phyloP scores from a whole-genome alignment of 2,113 vertebrate species.

The Aythya baeri region DNA sequence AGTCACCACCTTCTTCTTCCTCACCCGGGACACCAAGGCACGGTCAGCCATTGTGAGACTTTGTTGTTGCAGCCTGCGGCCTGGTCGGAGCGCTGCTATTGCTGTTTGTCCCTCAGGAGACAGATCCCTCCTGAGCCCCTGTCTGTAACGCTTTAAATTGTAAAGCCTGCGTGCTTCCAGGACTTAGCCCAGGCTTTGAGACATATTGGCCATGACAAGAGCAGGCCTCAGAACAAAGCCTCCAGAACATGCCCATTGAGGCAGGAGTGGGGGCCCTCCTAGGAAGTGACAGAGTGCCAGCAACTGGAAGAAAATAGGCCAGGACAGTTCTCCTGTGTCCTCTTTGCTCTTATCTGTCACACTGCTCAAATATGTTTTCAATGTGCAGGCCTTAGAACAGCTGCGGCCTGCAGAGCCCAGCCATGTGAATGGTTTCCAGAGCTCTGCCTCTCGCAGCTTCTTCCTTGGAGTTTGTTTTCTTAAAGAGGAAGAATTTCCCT shows the following conservation, averaged over 20 bases:
- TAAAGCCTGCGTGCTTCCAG: not conserved
- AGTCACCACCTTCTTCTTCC: not conserved
- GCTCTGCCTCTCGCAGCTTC: conserved; percentile 14
- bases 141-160: not conserved
- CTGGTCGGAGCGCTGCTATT: not conserved
- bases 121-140: not conserved
- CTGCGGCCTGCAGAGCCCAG: not conserved
- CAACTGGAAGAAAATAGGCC: not conserved
- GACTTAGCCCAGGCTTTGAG: not conserved
- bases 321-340: not conserved
- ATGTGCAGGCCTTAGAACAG: not conserved
- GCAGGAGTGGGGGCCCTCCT: conserved; percentile 2
- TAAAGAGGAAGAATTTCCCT: not conserved
- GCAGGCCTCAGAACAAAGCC: not conserved
- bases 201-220: not conserved
- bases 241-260: not conserved
- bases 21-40: not conserved
- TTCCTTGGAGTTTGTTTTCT: conserved; percentile 7
- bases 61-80: not conserved
- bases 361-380: not conserved
- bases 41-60: not conserved
- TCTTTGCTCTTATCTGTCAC: not conserved
- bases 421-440: not conserved
- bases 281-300: not conserved
- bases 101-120: not conserved